Evolutionary conservation across 2,888 invertebrate genomes (phyloP).

Genomic region (Acholoe squamosa): DNA sequence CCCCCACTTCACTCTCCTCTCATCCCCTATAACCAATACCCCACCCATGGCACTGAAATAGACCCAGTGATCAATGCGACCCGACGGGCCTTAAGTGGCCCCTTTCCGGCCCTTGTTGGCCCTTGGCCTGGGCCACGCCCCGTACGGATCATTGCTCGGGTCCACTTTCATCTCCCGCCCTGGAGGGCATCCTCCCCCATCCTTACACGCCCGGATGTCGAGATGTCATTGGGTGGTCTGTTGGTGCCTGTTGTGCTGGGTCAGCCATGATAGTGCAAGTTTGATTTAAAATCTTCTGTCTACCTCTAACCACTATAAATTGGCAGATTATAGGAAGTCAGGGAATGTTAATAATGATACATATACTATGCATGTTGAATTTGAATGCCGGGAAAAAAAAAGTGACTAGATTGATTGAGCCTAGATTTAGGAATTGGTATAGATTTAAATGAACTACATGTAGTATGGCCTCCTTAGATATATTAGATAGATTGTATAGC

Average conservation of each 20-base stretch:
- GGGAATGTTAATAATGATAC: too few species aligned
- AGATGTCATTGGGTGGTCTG: not conserved
- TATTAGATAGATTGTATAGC: too few species aligned
- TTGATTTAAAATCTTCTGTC: too few species aligned
- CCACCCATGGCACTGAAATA: not conserved
- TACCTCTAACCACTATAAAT: too few species aligned
- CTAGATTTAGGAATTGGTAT: too few species aligned
- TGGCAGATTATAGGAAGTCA: too few species aligned
- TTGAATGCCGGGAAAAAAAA: too few species aligned
- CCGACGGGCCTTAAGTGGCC: constrained; percentile 6
- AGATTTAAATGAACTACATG: too few species aligned
- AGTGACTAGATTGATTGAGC: too few species aligned
- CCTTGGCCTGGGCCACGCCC: constrained; percentile 24
- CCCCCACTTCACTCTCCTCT: not conserved
- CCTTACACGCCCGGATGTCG: not conserved
- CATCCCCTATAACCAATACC: not conserved
- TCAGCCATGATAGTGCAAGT: not conserved
- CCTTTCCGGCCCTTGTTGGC: constrained; percentile 7
- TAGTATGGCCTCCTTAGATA: too few species aligned
- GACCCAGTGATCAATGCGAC: constrained; percentile 9
- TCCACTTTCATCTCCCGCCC: constrained; percentile 20
- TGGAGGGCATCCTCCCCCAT: not conserved
- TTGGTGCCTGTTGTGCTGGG: not conserved
- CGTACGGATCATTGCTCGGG: not conserved
- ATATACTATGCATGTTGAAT: too few species aligned